Evolutionary conservation across 2,113 vertebrate species (phyloP).

Genomic region (Protobothrops flavoviridis): DNA sequence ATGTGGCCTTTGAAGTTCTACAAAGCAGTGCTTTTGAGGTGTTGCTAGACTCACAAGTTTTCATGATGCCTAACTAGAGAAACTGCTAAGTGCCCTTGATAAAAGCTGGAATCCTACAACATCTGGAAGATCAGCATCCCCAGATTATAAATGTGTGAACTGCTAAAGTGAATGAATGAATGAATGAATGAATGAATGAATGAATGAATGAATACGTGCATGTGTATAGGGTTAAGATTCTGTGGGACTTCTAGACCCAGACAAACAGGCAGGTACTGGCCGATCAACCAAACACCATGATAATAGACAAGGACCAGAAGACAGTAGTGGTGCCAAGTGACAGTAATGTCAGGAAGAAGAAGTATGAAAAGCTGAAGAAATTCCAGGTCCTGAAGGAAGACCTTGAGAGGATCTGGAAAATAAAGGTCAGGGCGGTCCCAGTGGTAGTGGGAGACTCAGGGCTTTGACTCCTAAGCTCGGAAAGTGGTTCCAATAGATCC

Average conservation of each 20-base stretch:
- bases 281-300: not conserved
- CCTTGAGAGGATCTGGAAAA: not conserved
- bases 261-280: not conserved
- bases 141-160: not conserved
- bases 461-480: not conserved
- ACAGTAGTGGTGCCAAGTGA: not conserved
- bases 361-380: not conserved
- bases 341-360: not conserved
- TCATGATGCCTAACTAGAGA: not conserved
- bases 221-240: not conserved
- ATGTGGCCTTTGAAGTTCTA: not conserved
- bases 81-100: not conserved
- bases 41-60: not conserved
- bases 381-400: not conserved
- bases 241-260: not conserved
- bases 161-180: not conserved
- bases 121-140: not conserved
- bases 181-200: not conserved
- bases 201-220: not conserved
- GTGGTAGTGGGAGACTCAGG: not conserved
- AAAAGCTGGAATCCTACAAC: not conserved
- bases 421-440: not conserved
- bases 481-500: not conserved
- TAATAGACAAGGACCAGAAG: not conserved
- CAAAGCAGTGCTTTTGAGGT: not conserved